phyloP scores from a whole-genome alignment of 1,140 invertebrate species.

The Anadara kagoshimensis region DNA sequence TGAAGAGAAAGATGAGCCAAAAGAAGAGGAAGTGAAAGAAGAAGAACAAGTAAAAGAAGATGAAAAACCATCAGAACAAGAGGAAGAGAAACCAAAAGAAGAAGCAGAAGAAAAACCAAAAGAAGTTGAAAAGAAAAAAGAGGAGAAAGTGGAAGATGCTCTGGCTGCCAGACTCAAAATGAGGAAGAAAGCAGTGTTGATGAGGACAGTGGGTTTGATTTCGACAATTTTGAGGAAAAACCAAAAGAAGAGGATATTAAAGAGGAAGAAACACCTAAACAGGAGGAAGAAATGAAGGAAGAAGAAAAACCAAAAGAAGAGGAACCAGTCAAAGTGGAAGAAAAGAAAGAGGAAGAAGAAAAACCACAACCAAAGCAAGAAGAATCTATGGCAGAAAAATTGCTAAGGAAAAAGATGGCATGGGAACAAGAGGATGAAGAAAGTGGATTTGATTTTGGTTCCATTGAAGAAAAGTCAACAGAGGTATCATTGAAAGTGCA shows the following conservation, averaged over 20 bases:
- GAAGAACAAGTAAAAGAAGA: slow-evolving; percentile 19
- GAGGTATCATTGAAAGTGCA: neutral
- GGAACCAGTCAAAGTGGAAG: neutral
- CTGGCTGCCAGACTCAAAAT: neutral
- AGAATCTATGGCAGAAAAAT: neutral
- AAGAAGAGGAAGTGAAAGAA: slow-evolving; percentile 25
- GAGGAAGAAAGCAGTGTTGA: slow-evolving; percentile 19
- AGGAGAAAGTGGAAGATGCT: slow-evolving; percentile 15
- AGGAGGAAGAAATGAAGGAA: neutral
- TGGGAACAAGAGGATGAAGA: neutral
- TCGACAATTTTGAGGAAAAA: slow-evolving; percentile 21
- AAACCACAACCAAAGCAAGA: neutral
- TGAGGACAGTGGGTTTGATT: slow-evolving; percentile 8
- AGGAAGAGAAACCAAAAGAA: slow-evolving; percentile 5
- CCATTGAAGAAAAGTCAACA: neutral
- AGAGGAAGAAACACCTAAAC: slow-evolving; percentile 1
- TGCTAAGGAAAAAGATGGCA: neutral
- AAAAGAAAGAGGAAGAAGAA: slow-evolving; percentile 5
- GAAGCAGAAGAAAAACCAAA: slow-evolving; percentile 15
- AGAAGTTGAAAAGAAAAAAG: slow-evolving; percentile 6
- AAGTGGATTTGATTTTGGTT: slow-evolving; percentile 15
- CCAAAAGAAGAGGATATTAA: slow-evolving; percentile 32
- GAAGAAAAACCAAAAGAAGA: neutral
- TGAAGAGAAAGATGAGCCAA: neutral
- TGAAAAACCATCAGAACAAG: neutral